Percentiles rank a stretch among this genome's conserved stretches.
Evolutionary conservation across 2,888 invertebrate genomes (phyloP).

Genomic region (Apocheima hispidaria): DNA sequence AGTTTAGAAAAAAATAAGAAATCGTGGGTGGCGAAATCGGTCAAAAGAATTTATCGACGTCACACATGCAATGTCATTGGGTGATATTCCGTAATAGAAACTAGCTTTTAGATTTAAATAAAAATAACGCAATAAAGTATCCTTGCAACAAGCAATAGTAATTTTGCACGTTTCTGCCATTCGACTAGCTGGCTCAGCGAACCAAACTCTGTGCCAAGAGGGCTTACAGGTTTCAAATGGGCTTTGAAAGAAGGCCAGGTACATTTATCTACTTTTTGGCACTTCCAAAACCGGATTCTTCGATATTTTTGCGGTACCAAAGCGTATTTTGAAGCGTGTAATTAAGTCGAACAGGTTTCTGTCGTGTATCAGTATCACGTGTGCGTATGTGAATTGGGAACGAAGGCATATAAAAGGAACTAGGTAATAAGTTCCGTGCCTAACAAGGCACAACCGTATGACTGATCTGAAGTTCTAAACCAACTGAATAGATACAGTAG

Average conservation of each 20-base stretch:
- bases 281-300: conserved; percentile 36
- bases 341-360: conserved; percentile 51
- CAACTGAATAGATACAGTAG: conserved; percentile 30
- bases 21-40: conserved; percentile 18
- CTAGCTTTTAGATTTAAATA: conserved; percentile 15
- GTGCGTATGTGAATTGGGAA: conserved; percentile 25
- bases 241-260: conserved; percentile 28
- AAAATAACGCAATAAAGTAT: conserved; percentile 12
- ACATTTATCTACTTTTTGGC: conserved; percentile 36
- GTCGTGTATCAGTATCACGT: conserved; percentile 35
- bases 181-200: conserved; percentile 1
- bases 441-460: conserved; percentile 11
- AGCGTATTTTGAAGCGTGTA: conserved; percentile 47
- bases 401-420: conserved; percentile 8
- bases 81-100: conserved; percentile 14
- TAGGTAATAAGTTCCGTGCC: conserved; percentile 7
- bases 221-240: conserved; percentile 28
- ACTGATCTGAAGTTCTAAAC: conserved; percentile 29
- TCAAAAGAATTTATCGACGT: conserved; percentile 3
- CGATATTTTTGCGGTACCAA: conserved; percentile 34
- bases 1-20: conserved; percentile 9
- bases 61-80: conserved; percentile 10
- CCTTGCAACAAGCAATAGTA: conserved; percentile 6
- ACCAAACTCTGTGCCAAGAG: conserved; percentile 20
- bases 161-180: conserved; percentile 8